These are phyloP conservation scores for Fregata magnificens DNA, from an alignment of 2,113 vertebrate genomes.

Conservation along the genomic window DNA sequence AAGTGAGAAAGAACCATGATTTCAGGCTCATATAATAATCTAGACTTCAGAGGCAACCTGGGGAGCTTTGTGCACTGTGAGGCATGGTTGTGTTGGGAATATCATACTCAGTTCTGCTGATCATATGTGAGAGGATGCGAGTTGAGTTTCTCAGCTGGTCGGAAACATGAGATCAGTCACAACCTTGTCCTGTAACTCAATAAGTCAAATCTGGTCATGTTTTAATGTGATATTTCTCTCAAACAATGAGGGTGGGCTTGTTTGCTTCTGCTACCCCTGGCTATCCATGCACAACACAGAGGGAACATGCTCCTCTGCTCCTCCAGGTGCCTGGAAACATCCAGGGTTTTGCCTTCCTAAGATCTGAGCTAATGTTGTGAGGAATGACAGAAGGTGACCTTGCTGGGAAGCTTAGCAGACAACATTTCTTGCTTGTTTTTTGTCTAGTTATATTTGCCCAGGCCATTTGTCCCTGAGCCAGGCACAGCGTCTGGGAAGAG, in stretches of 20 bases:
- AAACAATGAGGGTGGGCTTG: not conserved
- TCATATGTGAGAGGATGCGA: not conserved
- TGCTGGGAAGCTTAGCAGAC: not conserved
- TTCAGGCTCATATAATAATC: not conserved
- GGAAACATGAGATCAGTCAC: not conserved
- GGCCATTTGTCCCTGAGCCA: not conserved
- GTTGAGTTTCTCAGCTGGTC: not conserved
- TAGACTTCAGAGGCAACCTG: not conserved
- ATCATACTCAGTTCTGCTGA: not conserved
- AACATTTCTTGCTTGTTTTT: not conserved
- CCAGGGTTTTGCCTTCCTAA: not conserved
- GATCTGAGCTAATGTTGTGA: not conserved
- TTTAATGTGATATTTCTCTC: not conserved
- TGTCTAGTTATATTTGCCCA: not conserved
- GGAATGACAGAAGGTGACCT: not conserved
- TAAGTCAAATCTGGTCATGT: not conserved
- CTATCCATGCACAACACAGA: accelerated
- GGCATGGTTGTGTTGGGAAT: not conserved
- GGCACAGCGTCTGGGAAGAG: not conserved
- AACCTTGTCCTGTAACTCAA: not conserved
- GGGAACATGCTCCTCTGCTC: not conserved
- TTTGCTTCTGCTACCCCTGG: not conserved
- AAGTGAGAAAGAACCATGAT: not conserved
- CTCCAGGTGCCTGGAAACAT: not conserved
- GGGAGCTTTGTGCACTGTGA: not conserved